phyloP scores from a whole-genome alignment of 2,888 invertebrate genomes.

The Cyclophora punctaria region DNA sequence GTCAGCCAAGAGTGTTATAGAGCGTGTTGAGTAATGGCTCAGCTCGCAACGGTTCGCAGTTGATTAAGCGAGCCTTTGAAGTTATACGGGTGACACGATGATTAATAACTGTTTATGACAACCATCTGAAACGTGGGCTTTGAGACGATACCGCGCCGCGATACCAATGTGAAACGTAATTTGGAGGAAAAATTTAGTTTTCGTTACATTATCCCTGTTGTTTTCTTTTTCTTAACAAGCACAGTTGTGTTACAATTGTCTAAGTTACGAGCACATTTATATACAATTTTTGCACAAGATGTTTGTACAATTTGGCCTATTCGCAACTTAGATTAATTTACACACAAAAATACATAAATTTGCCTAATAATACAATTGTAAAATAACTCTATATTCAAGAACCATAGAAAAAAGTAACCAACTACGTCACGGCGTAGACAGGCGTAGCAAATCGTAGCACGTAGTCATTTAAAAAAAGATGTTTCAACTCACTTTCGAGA shows the following conservation, averaged over 20 bases:
- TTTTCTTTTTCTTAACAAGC: slow-evolving; percentile 17
- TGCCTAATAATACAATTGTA: no score
- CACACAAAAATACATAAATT: no score
- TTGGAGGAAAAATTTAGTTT: slow-evolving; percentile 14
- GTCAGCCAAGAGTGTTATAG: slow-evolving; percentile 54
- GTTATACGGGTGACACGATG: slow-evolving; percentile 52
- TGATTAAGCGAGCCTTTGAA: slow-evolving; percentile 67
- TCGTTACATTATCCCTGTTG: slow-evolving; percentile 15
- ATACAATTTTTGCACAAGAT: no score
- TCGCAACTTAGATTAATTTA: no score
- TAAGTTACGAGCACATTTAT: no score
- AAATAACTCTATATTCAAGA: no score
- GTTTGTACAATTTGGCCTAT: no score
- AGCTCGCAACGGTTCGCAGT: slow-evolving; percentile 47
- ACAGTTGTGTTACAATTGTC: no score
- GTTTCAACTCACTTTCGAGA: no score
- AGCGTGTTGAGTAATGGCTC: slow-evolving; percentile 52
- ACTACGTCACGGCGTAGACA: background rate
- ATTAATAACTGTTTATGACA: slow-evolving; percentile 66
- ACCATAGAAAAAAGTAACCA: background rate
- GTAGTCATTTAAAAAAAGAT: background rate
- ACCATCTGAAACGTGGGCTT: slow-evolving; percentile 43
- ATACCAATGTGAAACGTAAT: slow-evolving; percentile 27
- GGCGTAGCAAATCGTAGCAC: slow-evolving; percentile 4
- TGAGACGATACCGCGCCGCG: slow-evolving; percentile 25